These are phyloP conservation scores for Zootermopsis nevadensis DNA, from an alignment of 2,888 invertebrate genomes.

Conservation along the genomic window DNA sequence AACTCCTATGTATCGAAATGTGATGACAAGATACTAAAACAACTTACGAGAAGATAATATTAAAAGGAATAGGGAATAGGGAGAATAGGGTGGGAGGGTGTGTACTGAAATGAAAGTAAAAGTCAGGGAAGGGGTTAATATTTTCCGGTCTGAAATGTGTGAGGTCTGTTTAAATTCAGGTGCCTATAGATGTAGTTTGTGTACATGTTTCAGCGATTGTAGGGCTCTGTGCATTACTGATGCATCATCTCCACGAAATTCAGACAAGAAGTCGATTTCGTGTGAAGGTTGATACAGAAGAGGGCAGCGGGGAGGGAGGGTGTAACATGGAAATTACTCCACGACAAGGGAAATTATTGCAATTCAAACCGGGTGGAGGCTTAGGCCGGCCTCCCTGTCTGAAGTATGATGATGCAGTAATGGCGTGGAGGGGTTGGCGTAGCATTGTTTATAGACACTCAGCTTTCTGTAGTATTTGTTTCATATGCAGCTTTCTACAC, in stretches of 20 bases:
- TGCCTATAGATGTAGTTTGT: neutral
- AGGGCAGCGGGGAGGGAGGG: neutral
- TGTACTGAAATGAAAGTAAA: too few species aligned
- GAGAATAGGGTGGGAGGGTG: too few species aligned
- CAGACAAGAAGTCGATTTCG: slow-evolving; percentile 1
- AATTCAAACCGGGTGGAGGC: slow-evolving; percentile 35
- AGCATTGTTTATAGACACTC: slow-evolving; percentile 10
- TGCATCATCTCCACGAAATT: neutral
- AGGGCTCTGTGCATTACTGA: slow-evolving; percentile 18
- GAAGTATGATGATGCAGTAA: slow-evolving; percentile 1
- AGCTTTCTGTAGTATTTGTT: neutral
- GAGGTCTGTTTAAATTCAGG: neutral
- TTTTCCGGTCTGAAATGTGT: too few species aligned
- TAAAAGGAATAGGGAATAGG: too few species aligned
- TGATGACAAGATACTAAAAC: too few species aligned
- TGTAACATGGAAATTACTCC: slow-evolving; percentile 33
- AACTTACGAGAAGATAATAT: too few species aligned
- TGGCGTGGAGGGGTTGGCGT: neutral
- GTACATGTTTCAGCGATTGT: neutral
- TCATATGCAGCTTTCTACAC: neutral
- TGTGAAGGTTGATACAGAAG: neutral
- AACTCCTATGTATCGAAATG: too few species aligned
- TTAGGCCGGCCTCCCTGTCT: neutral
- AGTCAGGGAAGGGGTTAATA: too few species aligned
- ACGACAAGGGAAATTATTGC: slow-evolving; percentile 47